Evolutionary conservation across 2,797 vertebrate species (phyloP).

Genomic region (Cetoscarus ocellatus): DNA sequence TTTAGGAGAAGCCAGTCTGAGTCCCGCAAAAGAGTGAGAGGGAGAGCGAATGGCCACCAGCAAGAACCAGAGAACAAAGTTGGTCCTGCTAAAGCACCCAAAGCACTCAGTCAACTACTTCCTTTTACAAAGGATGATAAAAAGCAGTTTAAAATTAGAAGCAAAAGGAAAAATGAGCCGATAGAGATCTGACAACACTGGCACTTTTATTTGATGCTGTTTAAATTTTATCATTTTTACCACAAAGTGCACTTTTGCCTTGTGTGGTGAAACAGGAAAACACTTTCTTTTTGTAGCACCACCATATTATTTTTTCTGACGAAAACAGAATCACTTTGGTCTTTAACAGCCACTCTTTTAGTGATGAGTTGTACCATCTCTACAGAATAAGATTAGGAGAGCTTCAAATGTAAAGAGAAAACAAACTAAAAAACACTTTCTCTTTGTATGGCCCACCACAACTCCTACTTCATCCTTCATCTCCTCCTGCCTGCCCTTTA

Average conservation of each 20-base stretch:
- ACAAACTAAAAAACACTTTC: constrained; percentile 83
- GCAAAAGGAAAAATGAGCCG: not conserved
- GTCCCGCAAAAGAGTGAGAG: not conserved
- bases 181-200: not conserved
- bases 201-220: not conserved
- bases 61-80: not conserved
- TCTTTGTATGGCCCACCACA: constrained; percentile 32
- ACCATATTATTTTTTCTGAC: no score
- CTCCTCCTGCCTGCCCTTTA: constrained; percentile 83
- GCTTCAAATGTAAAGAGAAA: constrained; percentile 94
- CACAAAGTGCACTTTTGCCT: no score
- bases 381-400: constrained; percentile 95
- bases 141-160: rapidly evolving
- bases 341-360: no score
- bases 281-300: no score
- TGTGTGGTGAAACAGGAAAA: no score
- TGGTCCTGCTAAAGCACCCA: not conserved
- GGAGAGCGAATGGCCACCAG: rapidly evolving
- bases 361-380: constrained; percentile 82
- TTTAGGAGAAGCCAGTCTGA: constrained; percentile 18
- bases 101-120: rapidly evolving
- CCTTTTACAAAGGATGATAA: rapidly evolving
- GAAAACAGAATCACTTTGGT: no score
- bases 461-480: not conserved
- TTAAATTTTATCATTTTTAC: no score